phyloP scores from a whole-genome alignment of 2,888 invertebrate genomes.

The Priapulus caudatus region DNA sequence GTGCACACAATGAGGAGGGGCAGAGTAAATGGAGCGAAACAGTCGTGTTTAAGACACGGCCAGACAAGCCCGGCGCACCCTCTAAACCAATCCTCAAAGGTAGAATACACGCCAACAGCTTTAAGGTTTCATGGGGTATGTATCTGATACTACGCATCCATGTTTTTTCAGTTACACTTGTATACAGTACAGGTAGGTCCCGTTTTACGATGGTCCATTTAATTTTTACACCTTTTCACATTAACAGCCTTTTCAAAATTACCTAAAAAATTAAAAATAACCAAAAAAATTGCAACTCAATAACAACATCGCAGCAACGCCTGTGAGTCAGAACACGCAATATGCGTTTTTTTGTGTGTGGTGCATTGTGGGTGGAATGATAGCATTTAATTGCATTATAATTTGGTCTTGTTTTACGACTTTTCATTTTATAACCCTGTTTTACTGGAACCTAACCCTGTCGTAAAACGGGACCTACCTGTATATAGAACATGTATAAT shows the following conservation, averaged over 20 bases:
- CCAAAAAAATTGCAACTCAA: too few relatives aligned
- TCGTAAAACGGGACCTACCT: too few relatives aligned
- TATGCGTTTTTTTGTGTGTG: too few relatives aligned
- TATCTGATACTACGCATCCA: not conserved
- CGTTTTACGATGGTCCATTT: too few relatives aligned
- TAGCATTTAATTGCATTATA: too few relatives aligned
- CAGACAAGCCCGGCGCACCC: constrained; percentile 65
- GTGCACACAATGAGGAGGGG: constrained; percentile 70
- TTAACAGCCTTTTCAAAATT: not conserved
- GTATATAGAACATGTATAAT: too few relatives aligned
- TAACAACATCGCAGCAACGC: too few relatives aligned
- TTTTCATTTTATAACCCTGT: too few relatives aligned
- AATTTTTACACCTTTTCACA: constrained; percentile 7
- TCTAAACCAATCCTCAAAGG: constrained; percentile 65
- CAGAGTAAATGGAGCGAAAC: constrained; percentile 68
- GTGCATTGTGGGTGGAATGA: too few relatives aligned
- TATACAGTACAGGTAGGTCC: not conserved
- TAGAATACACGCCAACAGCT: constrained; percentile 63
- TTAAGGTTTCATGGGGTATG: constrained; percentile 61
- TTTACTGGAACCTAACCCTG: too few relatives aligned
- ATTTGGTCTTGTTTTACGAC: too few relatives aligned
- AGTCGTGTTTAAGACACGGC: constrained; percentile 60
- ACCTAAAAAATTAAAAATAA: not conserved
- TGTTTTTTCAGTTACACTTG: not conserved
- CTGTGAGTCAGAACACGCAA: too few relatives aligned